A percentile compares a stretch with the other conserved stretches of the same genome.
Evolutionary conservation across 2,797 vertebrate species (phyloP).

Genomic region (Silurus aristotelis): DNA sequence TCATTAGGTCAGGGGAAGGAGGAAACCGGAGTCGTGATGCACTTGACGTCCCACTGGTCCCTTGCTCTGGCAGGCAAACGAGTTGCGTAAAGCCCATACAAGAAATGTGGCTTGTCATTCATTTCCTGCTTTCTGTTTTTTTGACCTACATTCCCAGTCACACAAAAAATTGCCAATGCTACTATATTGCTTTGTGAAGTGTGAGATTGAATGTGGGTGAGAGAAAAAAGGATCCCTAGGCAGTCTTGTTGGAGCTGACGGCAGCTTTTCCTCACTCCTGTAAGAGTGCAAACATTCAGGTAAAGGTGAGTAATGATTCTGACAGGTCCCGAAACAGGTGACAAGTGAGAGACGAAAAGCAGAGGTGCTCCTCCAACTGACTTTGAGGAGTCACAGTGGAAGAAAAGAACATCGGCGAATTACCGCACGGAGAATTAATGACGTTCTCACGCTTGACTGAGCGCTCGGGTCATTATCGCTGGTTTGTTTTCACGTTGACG

Average conservation of each 20-base stretch:
- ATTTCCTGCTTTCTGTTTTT: constrained; percentile 33
- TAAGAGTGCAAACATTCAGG: constrained; percentile 28
- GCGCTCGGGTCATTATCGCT: neutral
- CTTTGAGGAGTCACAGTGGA: neutral
- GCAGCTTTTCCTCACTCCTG: constrained; percentile 13
- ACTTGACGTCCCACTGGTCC: constrained; percentile 34
- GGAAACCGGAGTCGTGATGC: constrained; percentile 24
- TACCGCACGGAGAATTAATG: neutral
- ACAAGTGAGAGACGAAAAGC: constrained; percentile 42
- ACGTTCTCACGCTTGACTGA: neutral
- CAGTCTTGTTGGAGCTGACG: constrained; percentile 26
- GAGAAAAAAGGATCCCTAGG: neutral
- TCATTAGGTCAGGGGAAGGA: constrained; percentile 48
- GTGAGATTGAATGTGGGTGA: constrained; percentile 24
- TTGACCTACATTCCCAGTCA: constrained; percentile 42
- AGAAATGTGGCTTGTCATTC: constrained; percentile 24
- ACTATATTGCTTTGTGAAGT: constrained; percentile 36
- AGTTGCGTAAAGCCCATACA: constrained; percentile 24
- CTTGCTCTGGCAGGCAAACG: constrained; percentile 40
- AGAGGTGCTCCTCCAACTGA: constrained; percentile 7
- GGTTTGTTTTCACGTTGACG: neutral
- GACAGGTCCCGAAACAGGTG: constrained; percentile 46
- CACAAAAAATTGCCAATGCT: constrained; percentile 31
- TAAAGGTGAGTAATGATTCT: constrained; percentile 43
- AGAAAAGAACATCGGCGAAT: constrained; percentile 12